Conservation (phyloP, 1,140 invertebrate species). For the Drosophila biarmipes region DNA sequence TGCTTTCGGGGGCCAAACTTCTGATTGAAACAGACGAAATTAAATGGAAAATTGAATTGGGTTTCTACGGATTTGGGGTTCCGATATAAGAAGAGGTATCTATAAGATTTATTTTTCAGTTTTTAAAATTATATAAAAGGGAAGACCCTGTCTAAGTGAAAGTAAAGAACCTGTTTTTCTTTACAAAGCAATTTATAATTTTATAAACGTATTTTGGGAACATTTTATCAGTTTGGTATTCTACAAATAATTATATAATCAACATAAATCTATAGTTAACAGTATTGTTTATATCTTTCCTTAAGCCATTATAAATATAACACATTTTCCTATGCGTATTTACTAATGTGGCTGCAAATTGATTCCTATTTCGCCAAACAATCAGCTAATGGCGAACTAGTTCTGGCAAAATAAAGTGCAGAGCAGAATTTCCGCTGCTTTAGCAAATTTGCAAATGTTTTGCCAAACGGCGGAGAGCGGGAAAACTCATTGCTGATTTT, state of each 20-base stretch:
- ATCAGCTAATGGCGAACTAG: conserved; percentile 14
- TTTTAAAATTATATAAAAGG: too few relatives aligned
- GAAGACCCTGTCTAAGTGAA: too few relatives aligned
- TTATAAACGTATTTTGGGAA: too few relatives aligned
- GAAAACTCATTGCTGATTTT: conserved; percentile 37
- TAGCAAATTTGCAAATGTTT: conserved; percentile 23
- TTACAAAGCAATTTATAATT: too few relatives aligned
- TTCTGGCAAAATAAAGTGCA: neutral
- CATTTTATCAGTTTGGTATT: too few relatives aligned
- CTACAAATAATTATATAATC: too few relatives aligned
- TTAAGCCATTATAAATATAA: too few relatives aligned
- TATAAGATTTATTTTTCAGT: neutral
- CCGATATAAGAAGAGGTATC: too few relatives aligned
- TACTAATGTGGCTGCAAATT: neutral
- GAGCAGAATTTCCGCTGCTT: conserved; percentile 6
- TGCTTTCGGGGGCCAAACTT: neutral
- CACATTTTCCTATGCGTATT: neutral
- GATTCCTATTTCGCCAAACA: neutral
- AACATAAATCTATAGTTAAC: too few relatives aligned
- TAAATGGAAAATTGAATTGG: conserved; percentile 25
- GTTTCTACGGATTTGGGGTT: neutral
- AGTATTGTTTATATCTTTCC: too few relatives aligned
- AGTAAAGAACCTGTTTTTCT: too few relatives aligned
- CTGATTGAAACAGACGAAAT: conserved; percentile 12
- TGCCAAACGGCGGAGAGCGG: conserved; percentile 17